Percentiles rank a stretch among this genome's conserved stretches.
Conservation (phyloP, 2,113 vertebrate species). For the Dromaius novaehollandiae region DNA sequence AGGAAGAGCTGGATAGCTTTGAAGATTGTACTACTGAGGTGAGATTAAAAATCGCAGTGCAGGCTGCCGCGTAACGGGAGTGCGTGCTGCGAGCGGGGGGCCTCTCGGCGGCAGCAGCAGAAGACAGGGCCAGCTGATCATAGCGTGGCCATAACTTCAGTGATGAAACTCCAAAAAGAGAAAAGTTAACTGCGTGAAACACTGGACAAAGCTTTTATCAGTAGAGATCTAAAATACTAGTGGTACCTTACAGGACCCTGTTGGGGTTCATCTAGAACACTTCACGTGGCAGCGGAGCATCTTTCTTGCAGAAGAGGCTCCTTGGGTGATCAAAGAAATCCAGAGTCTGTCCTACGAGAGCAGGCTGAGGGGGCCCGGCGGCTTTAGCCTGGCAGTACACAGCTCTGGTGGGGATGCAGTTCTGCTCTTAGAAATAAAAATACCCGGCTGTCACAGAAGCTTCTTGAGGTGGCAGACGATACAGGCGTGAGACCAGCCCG, state of each 20-base stretch:
- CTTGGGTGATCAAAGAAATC: too few species aligned
- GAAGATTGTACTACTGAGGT: neutral
- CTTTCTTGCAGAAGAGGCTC: neutral
- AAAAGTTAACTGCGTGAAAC: neutral
- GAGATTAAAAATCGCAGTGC: neutral
- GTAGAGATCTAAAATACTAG: neutral
- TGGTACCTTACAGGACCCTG: neutral
- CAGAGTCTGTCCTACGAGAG: too few species aligned
- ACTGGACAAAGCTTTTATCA: neutral
- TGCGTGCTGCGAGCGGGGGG: neutral
- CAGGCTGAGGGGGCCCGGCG: too few species aligned
- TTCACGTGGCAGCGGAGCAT: neutral
- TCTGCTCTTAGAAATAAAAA: neutral
- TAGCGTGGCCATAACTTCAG: neutral
- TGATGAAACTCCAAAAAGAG: neutral
- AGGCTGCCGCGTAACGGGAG: rapidly evolving
- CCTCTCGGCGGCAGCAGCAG: neutral
- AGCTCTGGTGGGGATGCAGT: neutral
- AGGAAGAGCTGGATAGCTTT: neutral
- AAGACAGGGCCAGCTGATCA: neutral
- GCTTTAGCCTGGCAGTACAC: neutral
- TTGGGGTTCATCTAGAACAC: neutral
- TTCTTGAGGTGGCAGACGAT: neutral
- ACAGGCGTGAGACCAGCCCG: neutral
- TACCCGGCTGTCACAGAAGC: neutral